Evolutionary conservation across 2,888 invertebrate genomes (phyloP), one percentile per base, ranked within the genome.

Genomic region (Protophormia terraenovae): DNA sequence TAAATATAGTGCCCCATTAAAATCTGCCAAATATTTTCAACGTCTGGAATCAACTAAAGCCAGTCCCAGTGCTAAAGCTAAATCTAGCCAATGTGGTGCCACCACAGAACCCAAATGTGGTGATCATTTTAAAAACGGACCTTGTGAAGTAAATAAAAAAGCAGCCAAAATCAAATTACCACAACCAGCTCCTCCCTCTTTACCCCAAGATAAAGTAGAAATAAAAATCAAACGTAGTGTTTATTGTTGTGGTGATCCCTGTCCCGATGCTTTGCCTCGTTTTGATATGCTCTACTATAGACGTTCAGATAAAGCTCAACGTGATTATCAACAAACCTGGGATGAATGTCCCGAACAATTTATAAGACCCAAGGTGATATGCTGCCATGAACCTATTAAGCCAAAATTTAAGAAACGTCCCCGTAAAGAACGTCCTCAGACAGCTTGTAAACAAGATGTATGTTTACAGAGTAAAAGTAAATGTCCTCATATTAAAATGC

Each of bases 281-380:
- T 92, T 92, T 55, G 92, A 92, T 73, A 88, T 88, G 5, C 88
- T 92, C 7, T 92, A 90, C 67, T 92, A 91, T n/a, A 87, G 89
- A 0, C 89, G 89, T n/a, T 89, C 90, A 0, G 91, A 92, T 64
- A 91, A 90, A 77, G 87, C 87, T 0, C 88, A 88, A 10, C 89
- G 90, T 1, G 83, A 83, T 19, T 92, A 91, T 75, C 89, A 89
- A 86, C 92, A 90, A 62, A 92, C 92, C 1, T 92, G 92, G 92
- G 88, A 89, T 3, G 87, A 89, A 24, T 92, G 92, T 45, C 91
- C 92, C 0, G 88, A 89, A 0, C 55, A 82, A 19, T 6, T 81
- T 16, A 87, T 89, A 0, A 89, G 88, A 19, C 87, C 88, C 27
- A 88, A 88, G 27, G 88, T 89, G 19, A 76, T 89, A 2, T 92